Conservation (phyloP, 2,797 vertebrate species). For the Galagoides demidoff region DNA sequence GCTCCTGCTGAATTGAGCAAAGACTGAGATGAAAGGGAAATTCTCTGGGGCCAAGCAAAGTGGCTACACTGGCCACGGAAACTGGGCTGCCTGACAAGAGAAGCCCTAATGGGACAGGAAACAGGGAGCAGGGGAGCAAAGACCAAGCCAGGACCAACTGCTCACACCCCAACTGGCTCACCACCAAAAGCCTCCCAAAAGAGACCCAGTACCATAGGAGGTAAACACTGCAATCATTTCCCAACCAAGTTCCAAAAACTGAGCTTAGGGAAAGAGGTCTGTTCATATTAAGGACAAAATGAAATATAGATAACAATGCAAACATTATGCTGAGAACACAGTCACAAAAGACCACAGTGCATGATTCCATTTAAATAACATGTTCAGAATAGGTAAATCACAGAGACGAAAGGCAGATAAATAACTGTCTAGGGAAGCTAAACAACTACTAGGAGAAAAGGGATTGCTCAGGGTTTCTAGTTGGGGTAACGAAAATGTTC, state of each 20-base stretch:
- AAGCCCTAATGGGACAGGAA: background rate
- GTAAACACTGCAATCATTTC: background rate
- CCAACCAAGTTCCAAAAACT: background rate
- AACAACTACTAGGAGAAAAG: background rate
- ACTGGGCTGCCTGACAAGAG: slow-evolving; percentile 41
- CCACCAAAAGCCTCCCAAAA: slow-evolving; percentile 7
- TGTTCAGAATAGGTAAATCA: background rate
- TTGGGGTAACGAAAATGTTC: background rate
- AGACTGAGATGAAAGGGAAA: slow-evolving; percentile 48
- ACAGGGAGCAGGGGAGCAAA: slow-evolving; percentile 36
- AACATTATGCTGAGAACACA: background rate
- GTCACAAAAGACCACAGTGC: background rate
- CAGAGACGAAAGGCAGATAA: background rate
- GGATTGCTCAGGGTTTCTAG: background rate
- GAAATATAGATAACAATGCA: background rate
- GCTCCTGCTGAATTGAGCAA: background rate
- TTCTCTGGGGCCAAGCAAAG: background rate
- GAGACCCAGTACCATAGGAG: background rate
- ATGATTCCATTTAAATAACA: background rate
- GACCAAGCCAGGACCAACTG: slow-evolving; percentile 22
- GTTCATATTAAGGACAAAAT: background rate
- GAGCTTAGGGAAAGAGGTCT: background rate
- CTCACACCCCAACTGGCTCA: background rate
- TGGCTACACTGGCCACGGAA: slow-evolving; percentile 32
- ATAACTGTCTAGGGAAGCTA: background rate